Conservation (phyloP, 2,888 invertebrate species). For the Chrysopilus asiliformis region DNA sequence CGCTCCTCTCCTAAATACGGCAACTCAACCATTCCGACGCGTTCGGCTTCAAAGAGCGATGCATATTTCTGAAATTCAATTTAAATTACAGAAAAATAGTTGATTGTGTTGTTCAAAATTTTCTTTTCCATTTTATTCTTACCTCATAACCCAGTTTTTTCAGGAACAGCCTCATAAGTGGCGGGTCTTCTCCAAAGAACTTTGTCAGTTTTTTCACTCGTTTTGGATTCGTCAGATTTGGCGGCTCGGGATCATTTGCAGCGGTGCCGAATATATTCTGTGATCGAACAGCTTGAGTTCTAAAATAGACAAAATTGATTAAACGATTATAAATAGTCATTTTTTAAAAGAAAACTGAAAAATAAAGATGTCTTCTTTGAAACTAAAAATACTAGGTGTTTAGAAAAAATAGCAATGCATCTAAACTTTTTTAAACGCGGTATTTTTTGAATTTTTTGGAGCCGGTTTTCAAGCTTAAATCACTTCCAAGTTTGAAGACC, state of each 20-base stretch:
- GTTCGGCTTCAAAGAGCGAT: constrained; percentile 66
- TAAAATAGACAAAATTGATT: constrained; percentile 1
- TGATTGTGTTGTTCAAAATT: not conserved
- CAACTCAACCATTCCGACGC: constrained; percentile 78
- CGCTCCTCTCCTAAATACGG: constrained; percentile 83
- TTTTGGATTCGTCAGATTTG: constrained; percentile 70
- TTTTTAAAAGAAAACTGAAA: too few species aligned
- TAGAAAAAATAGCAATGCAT: too few species aligned
- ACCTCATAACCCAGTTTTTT: constrained; percentile 88
- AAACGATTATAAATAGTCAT: not conserved
- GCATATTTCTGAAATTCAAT: constrained; percentile 68
- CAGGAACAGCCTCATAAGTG: constrained; percentile 74
- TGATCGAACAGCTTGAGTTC: constrained; percentile 13
- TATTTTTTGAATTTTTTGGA: too few species aligned
- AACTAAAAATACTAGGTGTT: too few species aligned
- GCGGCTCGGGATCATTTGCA: constrained; percentile 44
- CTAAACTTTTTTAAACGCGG: too few species aligned
- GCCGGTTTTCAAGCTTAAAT: too few species aligned
- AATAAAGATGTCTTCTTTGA: too few species aligned
- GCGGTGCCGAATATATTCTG: constrained; percentile 22
- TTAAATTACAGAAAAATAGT: constrained; percentile 3
- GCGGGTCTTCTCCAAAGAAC: constrained; percentile 90
- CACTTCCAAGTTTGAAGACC: too few species aligned
- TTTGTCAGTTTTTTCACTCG: constrained; percentile 78
- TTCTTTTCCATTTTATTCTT: too few species aligned